Conservation (phyloP, 1,140 invertebrate species). For the Leptinotarsa defecta region DNA sequence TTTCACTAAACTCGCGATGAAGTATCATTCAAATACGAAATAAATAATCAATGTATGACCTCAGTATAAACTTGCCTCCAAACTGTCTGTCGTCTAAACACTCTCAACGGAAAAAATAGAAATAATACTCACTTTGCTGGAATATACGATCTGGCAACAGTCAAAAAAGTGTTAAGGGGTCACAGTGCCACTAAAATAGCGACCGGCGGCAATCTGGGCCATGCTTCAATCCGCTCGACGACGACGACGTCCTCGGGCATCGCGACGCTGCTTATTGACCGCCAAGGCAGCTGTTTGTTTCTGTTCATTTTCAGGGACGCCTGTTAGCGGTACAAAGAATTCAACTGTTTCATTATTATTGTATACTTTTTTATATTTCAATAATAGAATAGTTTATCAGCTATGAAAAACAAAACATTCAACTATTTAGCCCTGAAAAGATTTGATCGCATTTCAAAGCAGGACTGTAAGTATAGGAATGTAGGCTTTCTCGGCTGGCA, state of each 20-base stretch:
- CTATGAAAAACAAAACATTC: no score
- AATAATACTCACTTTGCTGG: neutral
- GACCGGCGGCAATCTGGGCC: constrained; percentile 17
- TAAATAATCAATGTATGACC: no score
- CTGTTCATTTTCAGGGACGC: constrained; percentile 5
- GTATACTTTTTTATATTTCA: neutral
- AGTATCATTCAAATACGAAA: no score
- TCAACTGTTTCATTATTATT: neutral
- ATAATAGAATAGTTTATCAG: no score
- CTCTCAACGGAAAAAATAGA: neutral
- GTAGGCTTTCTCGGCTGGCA: no score
- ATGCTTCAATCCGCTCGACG: constrained; percentile 21
- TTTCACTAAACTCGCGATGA: no score
- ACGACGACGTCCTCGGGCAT: neutral
- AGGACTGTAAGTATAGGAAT: no score
- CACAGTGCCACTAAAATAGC: constrained; percentile 35
- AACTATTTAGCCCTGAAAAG: no score
- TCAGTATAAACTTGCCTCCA: no score
- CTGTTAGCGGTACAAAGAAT: neutral
- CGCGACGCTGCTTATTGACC: constrained; percentile 7
- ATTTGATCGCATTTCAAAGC: no score
- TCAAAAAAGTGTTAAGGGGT: constrained; percentile 15
- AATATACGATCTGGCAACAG: constrained; percentile 18
- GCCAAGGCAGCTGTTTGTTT: constrained; percentile 7
- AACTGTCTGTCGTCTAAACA: no score